Evolutionary conservation across 1,140 invertebrate genomes (phyloP).

Genomic region (Aricia agestis): DNA sequence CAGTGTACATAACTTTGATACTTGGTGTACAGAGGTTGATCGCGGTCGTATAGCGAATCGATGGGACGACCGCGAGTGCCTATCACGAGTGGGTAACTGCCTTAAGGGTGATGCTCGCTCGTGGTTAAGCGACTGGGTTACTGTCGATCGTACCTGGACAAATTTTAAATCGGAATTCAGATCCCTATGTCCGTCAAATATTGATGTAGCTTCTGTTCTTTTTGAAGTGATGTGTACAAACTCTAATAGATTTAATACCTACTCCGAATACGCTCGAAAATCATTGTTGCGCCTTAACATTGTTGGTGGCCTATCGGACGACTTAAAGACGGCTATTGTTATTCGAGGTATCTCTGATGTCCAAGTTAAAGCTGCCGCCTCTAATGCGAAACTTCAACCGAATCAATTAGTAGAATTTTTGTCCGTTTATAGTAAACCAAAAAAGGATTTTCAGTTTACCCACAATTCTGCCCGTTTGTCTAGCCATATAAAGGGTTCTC

Average conservation of each 20-base stretch:
- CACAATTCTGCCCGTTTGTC: not conserved
- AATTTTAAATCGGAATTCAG: slow-evolving; percentile 31
- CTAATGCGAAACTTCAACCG: not conserved
- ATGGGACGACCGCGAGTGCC: slow-evolving; percentile 34
- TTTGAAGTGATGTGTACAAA: slow-evolving; percentile 29
- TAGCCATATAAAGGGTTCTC: not conserved
- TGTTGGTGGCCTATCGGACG: too few relatives aligned
- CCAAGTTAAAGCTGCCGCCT: not conserved
- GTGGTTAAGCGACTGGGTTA: slow-evolving; percentile 26
- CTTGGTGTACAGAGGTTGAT: slow-evolving; percentile 35
- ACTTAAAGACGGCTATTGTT: too few relatives aligned
- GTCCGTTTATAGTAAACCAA: not conserved
- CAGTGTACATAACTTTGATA: slow-evolving; percentile 26
- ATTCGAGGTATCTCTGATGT: not conserved
- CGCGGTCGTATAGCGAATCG: slow-evolving; percentile 21
- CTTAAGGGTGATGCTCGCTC: slow-evolving; percentile 27
- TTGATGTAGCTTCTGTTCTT: slow-evolving; percentile 24
- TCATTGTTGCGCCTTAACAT: not conserved
- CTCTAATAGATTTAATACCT: slow-evolving; percentile 5
- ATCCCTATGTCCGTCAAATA: slow-evolving; percentile 28
- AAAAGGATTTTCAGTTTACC: not conserved
- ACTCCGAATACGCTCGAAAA: not conserved
- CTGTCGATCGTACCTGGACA: slow-evolving; percentile 27
- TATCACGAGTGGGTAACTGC: slow-evolving; percentile 28
- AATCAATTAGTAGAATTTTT: slow-evolving; percentile 10